phyloP scores from a whole-genome alignment of 1,140 invertebrate species.

The Druon quercuslanigerum region DNA sequence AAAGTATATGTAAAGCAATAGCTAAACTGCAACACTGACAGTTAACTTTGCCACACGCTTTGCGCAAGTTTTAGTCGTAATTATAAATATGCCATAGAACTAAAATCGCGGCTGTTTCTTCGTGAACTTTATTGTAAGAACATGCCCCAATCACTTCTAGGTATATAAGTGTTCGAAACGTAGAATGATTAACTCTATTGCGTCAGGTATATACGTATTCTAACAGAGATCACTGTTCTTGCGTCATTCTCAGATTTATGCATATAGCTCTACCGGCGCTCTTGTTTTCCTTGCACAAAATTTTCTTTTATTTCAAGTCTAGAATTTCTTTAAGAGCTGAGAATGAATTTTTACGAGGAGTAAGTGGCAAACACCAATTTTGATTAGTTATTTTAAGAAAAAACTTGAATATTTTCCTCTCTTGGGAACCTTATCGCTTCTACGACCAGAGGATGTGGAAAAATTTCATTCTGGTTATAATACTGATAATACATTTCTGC shows the following conservation, averaged over 20 bases:
- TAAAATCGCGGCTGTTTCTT: slow-evolving; percentile 14
- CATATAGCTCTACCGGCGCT: not conserved
- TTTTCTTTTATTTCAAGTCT: slow-evolving; percentile 1
- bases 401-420: too few relatives aligned
- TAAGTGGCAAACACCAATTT: too few relatives aligned
- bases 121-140: slow-evolving; percentile 17
- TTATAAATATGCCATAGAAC: not conserved
- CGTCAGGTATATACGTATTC: slow-evolving; percentile 6
- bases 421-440: too few relatives aligned
- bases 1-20: not conserved
- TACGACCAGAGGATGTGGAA: too few relatives aligned
- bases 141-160: slow-evolving; percentile 14
- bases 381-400: too few relatives aligned
- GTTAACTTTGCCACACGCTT: not conserved
- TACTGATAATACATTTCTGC: too few relatives aligned
- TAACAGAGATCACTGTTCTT: not conserved
- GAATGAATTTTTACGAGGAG: too few relatives aligned
- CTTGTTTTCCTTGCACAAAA: not conserved
- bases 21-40: not conserved
- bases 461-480: too few relatives aligned
- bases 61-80: slow-evolving; percentile 14
- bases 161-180: not conserved
- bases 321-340: too few relatives aligned
- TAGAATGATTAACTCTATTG: slow-evolving; percentile 23
- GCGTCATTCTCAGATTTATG: slow-evolving; percentile 5